Conservation (phyloP, 2,888 invertebrate species). For the Eurois occulta region DNA sequence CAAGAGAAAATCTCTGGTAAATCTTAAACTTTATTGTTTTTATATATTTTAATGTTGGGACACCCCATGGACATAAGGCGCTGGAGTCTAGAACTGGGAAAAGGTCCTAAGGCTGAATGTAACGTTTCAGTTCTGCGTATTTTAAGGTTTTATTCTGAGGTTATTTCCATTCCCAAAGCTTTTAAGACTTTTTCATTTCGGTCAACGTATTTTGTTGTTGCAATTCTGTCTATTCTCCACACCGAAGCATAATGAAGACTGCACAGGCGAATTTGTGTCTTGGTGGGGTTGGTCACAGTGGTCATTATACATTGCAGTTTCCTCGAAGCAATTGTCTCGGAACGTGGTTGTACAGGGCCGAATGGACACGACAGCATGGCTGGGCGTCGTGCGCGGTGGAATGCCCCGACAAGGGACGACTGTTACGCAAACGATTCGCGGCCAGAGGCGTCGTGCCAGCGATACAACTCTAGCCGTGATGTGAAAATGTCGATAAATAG, state of each 20-base stretch:
- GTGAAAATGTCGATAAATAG: constrained; percentile 74
- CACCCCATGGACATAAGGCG: background rate
- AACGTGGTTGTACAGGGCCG: constrained; percentile 59
- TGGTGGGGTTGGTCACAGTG: constrained; percentile 13
- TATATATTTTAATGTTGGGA: constrained; percentile 6
- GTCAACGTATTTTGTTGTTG: constrained; percentile 52
- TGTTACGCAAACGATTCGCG: constrained; percentile 69
- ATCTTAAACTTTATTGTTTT: background rate
- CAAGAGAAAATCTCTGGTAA: background rate
- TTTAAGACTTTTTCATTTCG: constrained; percentile 50
- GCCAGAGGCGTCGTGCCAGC: constrained; percentile 64
- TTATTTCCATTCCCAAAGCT: constrained; percentile 28
- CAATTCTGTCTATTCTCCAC: constrained; percentile 49
- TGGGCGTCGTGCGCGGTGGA: constrained; percentile 69
- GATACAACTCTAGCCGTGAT: constrained; percentile 69
- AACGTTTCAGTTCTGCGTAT: constrained; percentile 15
- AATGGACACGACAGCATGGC: constrained; percentile 68
- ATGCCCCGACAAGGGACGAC: constrained; percentile 68
- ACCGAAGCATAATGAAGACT: constrained; percentile 36
- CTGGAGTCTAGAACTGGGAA: background rate
- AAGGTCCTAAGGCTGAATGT: background rate
- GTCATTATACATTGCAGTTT: constrained; percentile 46
- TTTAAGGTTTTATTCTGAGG: constrained; percentile 20
- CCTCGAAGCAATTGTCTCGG: constrained; percentile 59
- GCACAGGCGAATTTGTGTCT: constrained; percentile 38